Base-by-base conservation (phyloP, 2,888 invertebrate species). In the Aphidoletes aphidimyza region DNA sequence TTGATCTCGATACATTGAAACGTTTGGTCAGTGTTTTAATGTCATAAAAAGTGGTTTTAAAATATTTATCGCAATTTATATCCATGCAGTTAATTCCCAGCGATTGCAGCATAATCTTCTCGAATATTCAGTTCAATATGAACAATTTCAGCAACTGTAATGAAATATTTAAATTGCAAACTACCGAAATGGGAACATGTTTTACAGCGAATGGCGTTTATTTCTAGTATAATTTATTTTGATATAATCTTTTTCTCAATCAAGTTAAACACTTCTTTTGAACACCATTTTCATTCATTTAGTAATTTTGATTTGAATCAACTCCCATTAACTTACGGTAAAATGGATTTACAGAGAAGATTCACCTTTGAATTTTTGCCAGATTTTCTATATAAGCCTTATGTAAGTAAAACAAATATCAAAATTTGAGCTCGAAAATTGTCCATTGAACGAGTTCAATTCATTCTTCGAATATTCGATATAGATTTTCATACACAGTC, bases 141-240 rank as follows among this genome's bases (percentile, higher is more conserved):
- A 59, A 22, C 8, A 1, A 26, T 22, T 59, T 22, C 14, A 14
- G 26, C 5, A 59, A 59, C 19, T 59, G 59, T 26, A 30, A 26
- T 22, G 59, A 59, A 1, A 5, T 59, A 59, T 59, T 59, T 19
- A 30, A 59, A 14, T 9, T 8, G 1, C 26, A 59, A 5, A 11
- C 19, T 30, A 26, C 3, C 6, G 59, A 59, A 45, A 45, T 45
- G 8, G 59, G 59, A 3, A 19, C 19, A 19, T 59, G 59, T 26
- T 59, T 59, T 26, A 26, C 26, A 26, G 30, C 26, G 2, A 59
- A 59, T 19, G 8, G 17, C 3, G 14, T 59, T 26, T 26, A 59
- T 59, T 59, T 59, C 14, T 59, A 59, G 59, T 59, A 30, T 47
- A 19, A 59, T 5, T 54, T 54, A 54, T 54, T 54, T 54, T 54